phyloP scores from a whole-genome alignment of 2,113 vertebrate genomes.

The Hylia prasina region DNA sequence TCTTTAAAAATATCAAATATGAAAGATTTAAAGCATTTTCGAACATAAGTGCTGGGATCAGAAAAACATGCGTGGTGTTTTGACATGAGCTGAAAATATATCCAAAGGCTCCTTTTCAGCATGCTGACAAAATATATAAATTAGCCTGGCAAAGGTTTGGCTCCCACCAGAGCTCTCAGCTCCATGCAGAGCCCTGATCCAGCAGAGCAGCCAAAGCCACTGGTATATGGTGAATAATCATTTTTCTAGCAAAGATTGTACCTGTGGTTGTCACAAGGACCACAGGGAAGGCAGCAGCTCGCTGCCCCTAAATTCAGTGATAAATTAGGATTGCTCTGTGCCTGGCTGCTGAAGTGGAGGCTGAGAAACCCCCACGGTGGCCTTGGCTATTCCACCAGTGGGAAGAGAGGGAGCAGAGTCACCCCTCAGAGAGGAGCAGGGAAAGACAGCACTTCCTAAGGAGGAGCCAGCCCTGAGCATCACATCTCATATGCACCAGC shows the following conservation, averaged over 20 bases:
- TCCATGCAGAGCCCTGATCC: neutral
- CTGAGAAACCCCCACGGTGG: neutral
- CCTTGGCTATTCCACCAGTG: neutral
- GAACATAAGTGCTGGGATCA: neutral
- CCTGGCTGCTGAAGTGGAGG: neutral
- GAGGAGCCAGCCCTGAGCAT: neutral
- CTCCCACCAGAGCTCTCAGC: constrained; percentile 6
- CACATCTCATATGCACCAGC: neutral
- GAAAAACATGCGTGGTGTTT: constrained; percentile 32
- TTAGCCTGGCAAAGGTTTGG: constrained; percentile 30
- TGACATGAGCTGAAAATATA: constrained; percentile 58
- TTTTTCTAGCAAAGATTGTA: neutral
- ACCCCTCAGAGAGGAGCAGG: neutral
- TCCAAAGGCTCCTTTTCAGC: constrained; percentile 42
- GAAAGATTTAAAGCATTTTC: constrained; percentile 13
- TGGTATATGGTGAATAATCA: neutral
- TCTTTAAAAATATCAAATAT: constrained; percentile 26
- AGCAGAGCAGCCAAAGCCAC: neutral
- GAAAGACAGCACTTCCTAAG: neutral
- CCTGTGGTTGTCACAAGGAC: neutral
- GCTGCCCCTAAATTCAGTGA: neutral
- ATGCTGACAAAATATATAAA: constrained; percentile 50
- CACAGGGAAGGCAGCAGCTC: neutral
- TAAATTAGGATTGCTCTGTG: neutral
- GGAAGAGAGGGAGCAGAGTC: neutral